Conservation (phyloP, 2,888 invertebrate species). For the Ypsolopha scabrella region DNA sequence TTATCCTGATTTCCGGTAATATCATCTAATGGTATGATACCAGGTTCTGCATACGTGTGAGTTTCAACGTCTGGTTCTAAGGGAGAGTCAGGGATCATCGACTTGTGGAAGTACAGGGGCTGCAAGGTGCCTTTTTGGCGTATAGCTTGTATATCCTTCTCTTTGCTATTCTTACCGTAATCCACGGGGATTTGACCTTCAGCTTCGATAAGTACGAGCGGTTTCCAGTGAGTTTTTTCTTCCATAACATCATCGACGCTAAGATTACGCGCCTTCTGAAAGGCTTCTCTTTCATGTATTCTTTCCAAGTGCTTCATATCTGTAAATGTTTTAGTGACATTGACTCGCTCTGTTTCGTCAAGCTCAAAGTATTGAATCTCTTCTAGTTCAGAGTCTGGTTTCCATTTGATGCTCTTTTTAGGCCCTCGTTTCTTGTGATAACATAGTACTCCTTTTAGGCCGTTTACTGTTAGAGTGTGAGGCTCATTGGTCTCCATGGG, state of each 20-base stretch:
- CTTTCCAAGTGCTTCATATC: constrained; percentile 94
- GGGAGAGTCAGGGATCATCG: constrained; percentile 88
- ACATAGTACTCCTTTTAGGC: constrained; percentile 80
- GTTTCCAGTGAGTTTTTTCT: constrained; percentile 82
- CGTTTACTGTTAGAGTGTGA: constrained; percentile 63
- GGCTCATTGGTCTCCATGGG: constrained; percentile 45
- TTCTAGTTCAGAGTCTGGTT: constrained; percentile 82
- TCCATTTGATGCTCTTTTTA: constrained; percentile 86
- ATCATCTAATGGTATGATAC: constrained; percentile 90
- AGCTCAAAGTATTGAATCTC: constrained; percentile 92
- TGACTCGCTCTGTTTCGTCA: constrained; percentile 96
- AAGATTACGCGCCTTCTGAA: constrained; percentile 81
- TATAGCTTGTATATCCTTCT: constrained; percentile 88
- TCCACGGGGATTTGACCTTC: constrained; percentile 75
- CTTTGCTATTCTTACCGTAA: constrained; percentile 84
- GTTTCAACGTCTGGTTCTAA: constrained; percentile 89
- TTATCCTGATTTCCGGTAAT: constrained; percentile 85
- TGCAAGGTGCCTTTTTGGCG: constrained; percentile 88
- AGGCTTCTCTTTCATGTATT: constrained; percentile 85
- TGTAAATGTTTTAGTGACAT: constrained; percentile 91
- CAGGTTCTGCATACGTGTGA: constrained; percentile 81
- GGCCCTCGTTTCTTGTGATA: constrained; percentile 81
- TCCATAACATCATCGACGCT: constrained; percentile 85
- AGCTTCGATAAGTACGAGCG: constrained; percentile 77
- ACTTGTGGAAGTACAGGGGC: constrained; percentile 83